phyloP scores from a whole-genome alignment of 2,113 vertebrate genomes.

The Enhydra lutris region DNA sequence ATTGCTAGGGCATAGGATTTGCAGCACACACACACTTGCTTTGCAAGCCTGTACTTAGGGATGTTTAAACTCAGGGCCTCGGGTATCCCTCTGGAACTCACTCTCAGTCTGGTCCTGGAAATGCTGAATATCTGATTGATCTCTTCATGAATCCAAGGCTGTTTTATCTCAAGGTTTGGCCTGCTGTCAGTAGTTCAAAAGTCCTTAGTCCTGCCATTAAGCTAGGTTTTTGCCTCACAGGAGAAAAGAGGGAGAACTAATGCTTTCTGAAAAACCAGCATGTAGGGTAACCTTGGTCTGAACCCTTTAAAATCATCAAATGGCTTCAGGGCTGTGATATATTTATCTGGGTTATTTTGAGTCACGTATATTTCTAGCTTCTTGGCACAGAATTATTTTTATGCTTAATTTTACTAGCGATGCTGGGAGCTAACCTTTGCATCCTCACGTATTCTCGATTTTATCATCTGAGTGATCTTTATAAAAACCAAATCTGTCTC shows the following conservation, averaged over 20 bases:
- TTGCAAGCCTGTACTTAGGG: not conserved
- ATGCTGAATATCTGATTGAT: not conserved
- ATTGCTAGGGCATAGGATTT: not conserved
- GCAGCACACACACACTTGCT: not conserved
- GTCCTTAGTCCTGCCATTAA: not conserved
- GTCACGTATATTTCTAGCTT: not conserved
- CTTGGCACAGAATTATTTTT: not conserved
- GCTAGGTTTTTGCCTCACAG: not conserved
- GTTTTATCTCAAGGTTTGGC: not conserved
- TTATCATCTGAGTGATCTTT: conserved; percentile 10
- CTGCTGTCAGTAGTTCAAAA: not conserved
- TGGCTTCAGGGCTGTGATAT: not conserved
- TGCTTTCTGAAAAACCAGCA: not conserved
- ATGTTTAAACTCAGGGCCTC: not conserved
- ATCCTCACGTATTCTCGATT: not conserved
- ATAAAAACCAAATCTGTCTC: conserved; percentile 5
- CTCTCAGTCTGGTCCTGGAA: not conserved
- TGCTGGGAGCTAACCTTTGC: not conserved
- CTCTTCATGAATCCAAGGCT: not conserved
- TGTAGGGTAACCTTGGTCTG: not conserved
- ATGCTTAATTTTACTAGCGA: conserved; percentile 5
- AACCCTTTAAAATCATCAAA: conserved; percentile 17
- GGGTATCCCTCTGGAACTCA: not conserved
- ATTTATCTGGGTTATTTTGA: conserved; percentile 20
- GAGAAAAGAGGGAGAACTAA: not conserved